phyloP scores from a whole-genome alignment of 2,797 vertebrate species.

The Pelobates cultripes region DNA sequence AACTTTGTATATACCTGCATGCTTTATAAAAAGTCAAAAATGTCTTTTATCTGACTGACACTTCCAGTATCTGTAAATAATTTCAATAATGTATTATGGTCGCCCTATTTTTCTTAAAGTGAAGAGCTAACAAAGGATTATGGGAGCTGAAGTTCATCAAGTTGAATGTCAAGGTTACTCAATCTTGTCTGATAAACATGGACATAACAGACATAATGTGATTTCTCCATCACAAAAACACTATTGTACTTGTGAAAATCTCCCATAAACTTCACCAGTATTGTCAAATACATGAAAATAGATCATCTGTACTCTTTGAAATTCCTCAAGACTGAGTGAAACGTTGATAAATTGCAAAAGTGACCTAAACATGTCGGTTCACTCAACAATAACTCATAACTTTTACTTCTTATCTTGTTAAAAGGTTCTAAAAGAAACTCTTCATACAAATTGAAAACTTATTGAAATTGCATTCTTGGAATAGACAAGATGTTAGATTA shows the following conservation, averaged over 20 bases:
- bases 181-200: no score
- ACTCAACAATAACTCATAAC: slow-evolving; percentile 50
- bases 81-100: no score
- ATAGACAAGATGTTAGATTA: slow-evolving; percentile 22
- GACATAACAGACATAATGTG: background rate
- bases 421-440: slow-evolving; percentile 8
- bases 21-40: no score
- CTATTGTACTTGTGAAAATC: slow-evolving; percentile 17
- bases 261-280: slow-evolving; percentile 13
- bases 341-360: slow-evolving; percentile 33
- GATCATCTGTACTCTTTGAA: slow-evolving; percentile 26
- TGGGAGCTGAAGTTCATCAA: no score
- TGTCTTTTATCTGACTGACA: no score
- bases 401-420: slow-evolving; percentile 36
- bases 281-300: slow-evolving; percentile 22
- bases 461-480: slow-evolving; percentile 38
- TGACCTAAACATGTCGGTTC: slow-evolving; percentile 31
- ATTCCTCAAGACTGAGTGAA: slow-evolving; percentile 35
- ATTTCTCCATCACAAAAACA: slow-evolving; percentile 3
- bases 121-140: no score
- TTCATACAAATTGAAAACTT: slow-evolving; percentile 43
- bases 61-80: no score
- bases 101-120: no score
- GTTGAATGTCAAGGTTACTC: no score
- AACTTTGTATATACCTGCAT: no score